These are phyloP conservation scores for Leptothorax acervorum DNA, from an alignment of 2,888 invertebrate species.

Conservation along the genomic window DNA sequence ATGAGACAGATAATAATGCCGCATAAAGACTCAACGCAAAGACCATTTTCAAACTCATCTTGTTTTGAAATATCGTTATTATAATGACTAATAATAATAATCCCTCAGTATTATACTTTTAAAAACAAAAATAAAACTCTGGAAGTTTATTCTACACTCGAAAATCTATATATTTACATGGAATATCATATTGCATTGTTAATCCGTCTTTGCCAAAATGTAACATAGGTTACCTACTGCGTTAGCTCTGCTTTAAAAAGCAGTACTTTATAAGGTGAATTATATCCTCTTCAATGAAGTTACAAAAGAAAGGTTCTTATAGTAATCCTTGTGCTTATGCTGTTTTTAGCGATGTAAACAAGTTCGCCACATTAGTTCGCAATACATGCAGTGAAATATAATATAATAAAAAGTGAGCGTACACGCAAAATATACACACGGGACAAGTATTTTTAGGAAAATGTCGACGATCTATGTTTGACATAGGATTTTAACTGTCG, in stretches of 20 bases:
- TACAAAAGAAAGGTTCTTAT: constrained; percentile 42
- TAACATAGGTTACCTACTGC: not conserved
- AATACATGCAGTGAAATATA: constrained; percentile 15
- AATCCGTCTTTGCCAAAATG: constrained; percentile 10
- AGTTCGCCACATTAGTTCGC: constrained; percentile 42
- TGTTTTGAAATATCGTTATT: constrained; percentile 24
- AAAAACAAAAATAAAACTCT: not conserved
- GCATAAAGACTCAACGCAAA: not conserved
- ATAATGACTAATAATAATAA: not conserved
- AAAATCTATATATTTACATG: constrained; percentile 7
- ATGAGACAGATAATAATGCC: constrained; percentile 26
- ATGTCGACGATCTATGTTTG: not conserved
- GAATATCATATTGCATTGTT: not conserved
- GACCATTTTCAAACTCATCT: constrained; percentile 7
- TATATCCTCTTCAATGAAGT: constrained; percentile 30
- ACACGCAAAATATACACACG: not conserved
- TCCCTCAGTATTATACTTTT: not conserved
- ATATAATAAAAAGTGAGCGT: constrained; percentile 24
- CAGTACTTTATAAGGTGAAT: constrained; percentile 11
- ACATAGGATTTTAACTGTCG: not conserved
- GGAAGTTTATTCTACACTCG: not conserved
- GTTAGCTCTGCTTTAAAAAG: constrained; percentile 34
- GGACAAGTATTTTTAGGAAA: not conserved
- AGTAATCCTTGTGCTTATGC: constrained; percentile 33
- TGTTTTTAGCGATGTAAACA: constrained; percentile 52